Percentiles rank a stretch among this genome's conserved stretches.
Evolutionary conservation across 2,113 vertebrate genomes (phyloP).

Genomic region (Stegastes partitus): DNA sequence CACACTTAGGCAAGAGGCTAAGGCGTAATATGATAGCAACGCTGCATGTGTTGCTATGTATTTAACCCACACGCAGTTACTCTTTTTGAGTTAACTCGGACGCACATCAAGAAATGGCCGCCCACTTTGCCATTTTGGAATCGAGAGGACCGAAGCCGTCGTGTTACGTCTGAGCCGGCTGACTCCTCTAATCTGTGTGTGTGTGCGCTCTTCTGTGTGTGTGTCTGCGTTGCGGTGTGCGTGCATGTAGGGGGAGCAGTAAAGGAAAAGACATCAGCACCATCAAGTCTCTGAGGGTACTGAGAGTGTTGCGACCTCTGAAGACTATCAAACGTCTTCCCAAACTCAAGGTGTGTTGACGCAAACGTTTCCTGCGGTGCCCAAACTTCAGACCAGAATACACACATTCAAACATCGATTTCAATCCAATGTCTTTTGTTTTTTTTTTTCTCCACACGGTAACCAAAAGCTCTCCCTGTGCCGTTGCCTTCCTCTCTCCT

Average conservation of each 20-base stretch:
- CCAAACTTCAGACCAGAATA: not conserved
- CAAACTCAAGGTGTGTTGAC: conserved; percentile 90
- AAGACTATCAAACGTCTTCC: conserved; percentile 98
- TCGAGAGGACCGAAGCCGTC: conserved; percentile 31
- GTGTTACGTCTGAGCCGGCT: conserved; percentile 9
- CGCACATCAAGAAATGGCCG: conserved; percentile 70
- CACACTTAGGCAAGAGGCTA: conserved; percentile 50
- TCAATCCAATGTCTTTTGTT: not conserved
- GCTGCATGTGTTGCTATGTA: conserved; percentile 80
- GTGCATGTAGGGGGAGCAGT: conserved; percentile 87
- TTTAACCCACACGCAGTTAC: conserved; percentile 79
- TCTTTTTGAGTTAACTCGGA: conserved; percentile 80
- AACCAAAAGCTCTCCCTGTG: not conserved
- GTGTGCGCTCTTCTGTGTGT: conserved; percentile 28
- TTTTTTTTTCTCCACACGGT: conserved; percentile 1
- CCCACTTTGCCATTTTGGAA: conserved; percentile 72
- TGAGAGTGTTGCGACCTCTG: conserved; percentile 93
- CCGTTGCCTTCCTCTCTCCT: not conserved
- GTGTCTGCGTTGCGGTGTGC: conserved; percentile 16
- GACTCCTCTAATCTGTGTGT: conserved; percentile 49
- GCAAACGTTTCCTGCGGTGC: not conserved
- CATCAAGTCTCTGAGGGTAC: conserved; percentile 96
- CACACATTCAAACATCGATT: not conserved
- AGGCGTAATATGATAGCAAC: conserved; percentile 66
- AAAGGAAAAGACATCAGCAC: conserved; percentile 97